Base-by-base conservation (phyloP, 2,113 vertebrate genomes). In the Marcusenius ussheri region DNA sequence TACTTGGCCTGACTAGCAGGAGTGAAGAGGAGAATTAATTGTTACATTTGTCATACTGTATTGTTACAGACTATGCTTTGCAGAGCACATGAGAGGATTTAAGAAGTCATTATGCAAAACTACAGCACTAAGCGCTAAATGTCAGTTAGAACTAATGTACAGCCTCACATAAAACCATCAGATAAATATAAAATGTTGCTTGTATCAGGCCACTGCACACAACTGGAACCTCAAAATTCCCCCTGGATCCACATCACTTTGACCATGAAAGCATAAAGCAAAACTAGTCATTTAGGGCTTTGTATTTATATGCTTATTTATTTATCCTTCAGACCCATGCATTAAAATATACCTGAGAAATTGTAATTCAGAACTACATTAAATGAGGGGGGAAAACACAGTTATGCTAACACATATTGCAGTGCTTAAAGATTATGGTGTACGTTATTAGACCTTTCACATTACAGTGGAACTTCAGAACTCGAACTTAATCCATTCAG, bases 121-220 rank as follows among this genome's bases (percentile, higher is more conserved):
- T 95, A 94, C 94, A 53, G 51, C 94, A 95, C 92, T 91, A 90
- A 94, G 91, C 93, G 89, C 77, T 94, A 95, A 94, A 94, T 95
- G 94, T 94, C 94, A 93, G 92, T 91, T 94, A 93, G 95, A 94
- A 95, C 92, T 93, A 94, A 95, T 94, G 93, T 89, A 86, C 90
- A 92, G 91, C 90, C 90, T 91, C 88, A 91, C 90, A 89, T 91
- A 66, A 93, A 93, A 93, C 9, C n/a, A 80, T 90, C 31, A 35
- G 15, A 83, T 90, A 91, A 92, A 90, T 90, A 92, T 91, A 58
- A 88, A 90, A 92, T 88, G 89, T 85, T 89, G 62, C 47, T 50
- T 90, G 90, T 90, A 90, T 85, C 5, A 90, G 89, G 89, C 19
- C 27, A 58, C 86, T 58, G 86, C 51, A 42, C 56, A 88, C 11